Evolutionary conservation across 2,113 vertebrate genomes (phyloP), one percentile per base, ranked within the genome.

Genomic region (Saccopteryx leptura): DNA sequence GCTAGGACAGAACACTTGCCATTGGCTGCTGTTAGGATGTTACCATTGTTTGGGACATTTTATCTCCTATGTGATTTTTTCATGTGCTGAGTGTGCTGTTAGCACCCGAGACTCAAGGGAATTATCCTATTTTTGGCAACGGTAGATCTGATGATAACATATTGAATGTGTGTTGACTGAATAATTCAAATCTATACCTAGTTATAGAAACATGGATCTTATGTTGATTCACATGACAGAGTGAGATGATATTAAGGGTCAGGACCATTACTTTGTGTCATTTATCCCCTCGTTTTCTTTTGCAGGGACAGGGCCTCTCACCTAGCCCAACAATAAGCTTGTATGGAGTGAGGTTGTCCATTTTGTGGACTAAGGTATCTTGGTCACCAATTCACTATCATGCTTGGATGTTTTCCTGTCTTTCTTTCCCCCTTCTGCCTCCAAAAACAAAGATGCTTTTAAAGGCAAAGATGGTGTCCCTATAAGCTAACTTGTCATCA

Each of bases 381-480:
- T 97, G 28, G 2, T 90, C 72, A 60, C 96, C 94, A 84, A 97
- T 97, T 97, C 96, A 97, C 54, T 94, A 91, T 97, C 61, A 56
- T 82, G 86, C 48, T 85, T 86, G 48, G 24, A 28, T 61, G 82
- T 93, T 72, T 92, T 96, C 90, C 97, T 94, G 78, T 72, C 85
- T 81, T 69, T 58, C 75, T 81, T 82, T 93, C 91, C 92, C 97
- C 84, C 89, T 78, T 56, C 33, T 69, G 28, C 46, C 63, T 52
- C 81, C 58, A 81, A 88, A 68, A 97, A 46, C 94, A 98, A 97
- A 98, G 87, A 33, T 72, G 86, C 87, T 39, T 97, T 91, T 93
- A 97, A 97, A 95, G 96, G 97, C 96, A 97, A 96, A 93, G 95
- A 95, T 95, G 95, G 97, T 97, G 95, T 98, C 97, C 72, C 95